Base-by-base conservation (phyloP, 1,140 invertebrate species). In the Hypsibius dujardini region DNA sequence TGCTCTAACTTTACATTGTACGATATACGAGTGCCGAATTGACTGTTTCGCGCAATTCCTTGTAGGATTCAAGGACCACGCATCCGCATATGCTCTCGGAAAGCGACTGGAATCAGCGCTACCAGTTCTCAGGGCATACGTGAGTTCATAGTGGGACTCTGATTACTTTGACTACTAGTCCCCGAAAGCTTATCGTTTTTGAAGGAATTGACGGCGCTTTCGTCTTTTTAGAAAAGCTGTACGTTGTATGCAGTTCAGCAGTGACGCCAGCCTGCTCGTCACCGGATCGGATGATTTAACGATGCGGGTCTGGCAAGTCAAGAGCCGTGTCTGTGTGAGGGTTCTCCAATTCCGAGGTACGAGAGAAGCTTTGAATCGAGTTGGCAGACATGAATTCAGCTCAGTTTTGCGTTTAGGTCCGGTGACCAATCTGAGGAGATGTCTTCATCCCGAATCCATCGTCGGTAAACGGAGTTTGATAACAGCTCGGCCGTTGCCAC, bases 231-330 rank as follows among this genome's bases (percentile, higher is more conserved):
- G 78, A 71, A 85, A 84, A 76, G 78, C 81, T 47, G 82, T 94
- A 1, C 86, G 82, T 1, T 84, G 84, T 76, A 76, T 94, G 62
- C 85, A 86, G 40, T 79, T 88, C 14, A 89, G 88, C 28, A 73
- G 85, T 14, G 86, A 87, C 79, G 86, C 86, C 2, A 80, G 79
- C 2, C 81, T 83, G 12, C 77, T 94, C 12, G 77, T 89, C 2
- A 90, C 89, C 0, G 90, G 87, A 0, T 86, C 86, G 1, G 81
- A 84, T 72, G 89, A 90, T 81, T 82, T 83, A 46, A 83, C 81
- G 72, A 85, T 91, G 1, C 84, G 86, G 74, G 75, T 91, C 45
- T 93, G 90, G 90, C 85, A 92, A 74, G 84, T 90, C 47, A 76
- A 76, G 47, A 90, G 87, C 76, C 79, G 83, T 60, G 87, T 90